Evolutionary conservation across 2,797 vertebrate genomes (phyloP).

Genomic region (Thaleichthys pacificus): DNA sequence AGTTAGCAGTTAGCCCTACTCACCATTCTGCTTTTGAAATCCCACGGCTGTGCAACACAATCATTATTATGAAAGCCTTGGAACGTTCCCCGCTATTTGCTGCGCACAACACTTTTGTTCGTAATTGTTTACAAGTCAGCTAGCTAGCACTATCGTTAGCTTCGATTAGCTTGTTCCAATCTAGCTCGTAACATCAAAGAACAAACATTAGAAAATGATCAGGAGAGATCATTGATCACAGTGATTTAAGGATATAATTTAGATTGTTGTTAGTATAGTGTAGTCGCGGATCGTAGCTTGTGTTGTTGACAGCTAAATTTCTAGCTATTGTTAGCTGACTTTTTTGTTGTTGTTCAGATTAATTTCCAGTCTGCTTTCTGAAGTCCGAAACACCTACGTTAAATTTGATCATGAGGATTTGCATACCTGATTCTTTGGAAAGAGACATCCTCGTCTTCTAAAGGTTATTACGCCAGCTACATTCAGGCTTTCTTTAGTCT

Average conservation of each 20-base stretch:
- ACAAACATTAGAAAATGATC: not conserved
- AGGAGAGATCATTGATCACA: not conserved
- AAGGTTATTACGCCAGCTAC: not conserved
- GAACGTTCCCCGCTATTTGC: too few relatives aligned
- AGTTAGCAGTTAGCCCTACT: too few relatives aligned
- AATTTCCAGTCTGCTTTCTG: not conserved
- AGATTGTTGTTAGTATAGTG: not conserved
- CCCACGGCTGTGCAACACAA: too few relatives aligned
- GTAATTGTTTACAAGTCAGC: not conserved
- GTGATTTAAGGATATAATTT: not conserved
- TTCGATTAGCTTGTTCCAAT: not conserved
- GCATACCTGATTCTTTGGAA: conserved; percentile 28
- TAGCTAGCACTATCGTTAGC: not conserved
- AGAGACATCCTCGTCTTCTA: conserved; percentile 3
- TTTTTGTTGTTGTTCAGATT: not conserved
- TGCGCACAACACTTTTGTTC: not conserved
- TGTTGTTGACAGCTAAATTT: not conserved
- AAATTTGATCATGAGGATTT: not conserved
- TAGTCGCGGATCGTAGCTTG: too few relatives aligned
- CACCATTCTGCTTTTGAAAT: too few relatives aligned
- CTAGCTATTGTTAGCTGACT: not conserved
- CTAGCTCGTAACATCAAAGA: not conserved
- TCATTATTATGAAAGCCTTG: too few relatives aligned
- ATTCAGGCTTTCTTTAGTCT: not conserved
- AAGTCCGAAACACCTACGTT: not conserved